phyloP scores from a whole-genome alignment of 2,888 invertebrate genomes.

The Lypha dubia region DNA sequence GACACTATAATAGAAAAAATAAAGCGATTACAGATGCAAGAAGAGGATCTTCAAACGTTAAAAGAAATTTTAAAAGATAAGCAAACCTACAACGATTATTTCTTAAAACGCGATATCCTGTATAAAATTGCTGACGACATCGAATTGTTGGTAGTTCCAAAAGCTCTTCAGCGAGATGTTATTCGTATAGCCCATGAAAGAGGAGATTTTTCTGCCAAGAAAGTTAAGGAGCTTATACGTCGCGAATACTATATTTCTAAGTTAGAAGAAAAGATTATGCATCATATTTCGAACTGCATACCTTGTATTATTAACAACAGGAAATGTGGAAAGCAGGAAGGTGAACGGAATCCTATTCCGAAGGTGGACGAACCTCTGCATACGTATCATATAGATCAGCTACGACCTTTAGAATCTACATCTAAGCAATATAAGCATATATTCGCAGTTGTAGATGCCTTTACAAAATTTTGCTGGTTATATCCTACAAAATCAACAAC shows the following conservation, averaged over 20 bases:
- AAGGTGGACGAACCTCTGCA: conserved; percentile 60
- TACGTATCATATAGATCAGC: conserved; percentile 54
- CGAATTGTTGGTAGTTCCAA: conserved; percentile 56
- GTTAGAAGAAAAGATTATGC: conserved; percentile 58
- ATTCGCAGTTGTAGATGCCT: conserved; percentile 61
- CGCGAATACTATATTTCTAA: conserved; percentile 63
- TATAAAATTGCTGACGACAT: conserved; percentile 50
- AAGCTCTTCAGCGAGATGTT: conserved; percentile 54
- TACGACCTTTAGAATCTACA: conserved; percentile 36
- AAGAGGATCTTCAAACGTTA: too few species aligned
- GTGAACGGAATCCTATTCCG: conserved; percentile 50
- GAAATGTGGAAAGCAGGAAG: conserved; percentile 66
- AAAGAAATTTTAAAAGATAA: conserved; percentile 45
- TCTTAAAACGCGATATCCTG: conserved; percentile 52
- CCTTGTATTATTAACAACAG: conserved; percentile 55
- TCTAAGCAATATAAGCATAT: conserved; percentile 67
- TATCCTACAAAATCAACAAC: conserved; percentile 46
- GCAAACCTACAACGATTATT: conserved; percentile 20
- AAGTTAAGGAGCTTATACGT: conserved; percentile 56
- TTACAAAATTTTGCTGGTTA: conserved; percentile 59
- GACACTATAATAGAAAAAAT: conserved; percentile 48
- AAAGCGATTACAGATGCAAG: conserved; percentile 59
- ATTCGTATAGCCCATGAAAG: conserved; percentile 49
- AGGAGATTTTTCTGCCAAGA: conserved; percentile 59
- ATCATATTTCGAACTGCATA: conserved; percentile 54